Percentiles rank a stretch among this genome's conserved stretches.
Evolutionary conservation across 2,888 invertebrate genomes (phyloP).

Genomic region (Troides helena): DNA sequence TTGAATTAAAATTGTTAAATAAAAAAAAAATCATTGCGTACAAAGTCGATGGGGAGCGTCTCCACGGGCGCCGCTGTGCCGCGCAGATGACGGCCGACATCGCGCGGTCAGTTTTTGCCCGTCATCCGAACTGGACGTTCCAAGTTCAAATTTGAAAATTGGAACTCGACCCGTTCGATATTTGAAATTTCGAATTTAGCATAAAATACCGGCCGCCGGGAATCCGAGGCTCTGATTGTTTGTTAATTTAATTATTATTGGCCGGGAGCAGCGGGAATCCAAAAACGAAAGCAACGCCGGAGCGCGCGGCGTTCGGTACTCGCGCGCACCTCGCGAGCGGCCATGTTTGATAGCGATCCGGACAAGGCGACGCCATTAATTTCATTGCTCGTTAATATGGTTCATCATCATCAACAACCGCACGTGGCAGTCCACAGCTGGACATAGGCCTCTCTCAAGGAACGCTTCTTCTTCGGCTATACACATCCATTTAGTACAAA

Average conservation of each 20-base stretch:
- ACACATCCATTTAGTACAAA: too few relatives aligned
- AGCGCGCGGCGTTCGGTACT: background rate
- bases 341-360: background rate
- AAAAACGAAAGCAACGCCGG: background rate
- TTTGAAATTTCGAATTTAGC: conserved; percentile 73
- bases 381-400: conserved; percentile 3
- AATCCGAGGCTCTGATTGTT: conserved; percentile 43
- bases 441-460: too few relatives aligned
- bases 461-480: too few relatives aligned
- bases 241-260: conserved; percentile 37
- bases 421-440: too few relatives aligned
- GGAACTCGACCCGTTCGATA: conserved; percentile 71
- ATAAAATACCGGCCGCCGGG: conserved; percentile 55
- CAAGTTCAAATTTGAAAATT: conserved; percentile 81
- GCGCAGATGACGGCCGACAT: conserved; percentile 73
- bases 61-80: conserved; percentile 47
- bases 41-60: conserved; percentile 34
- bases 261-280: conserved; percentile 16
- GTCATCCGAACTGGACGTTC: conserved; percentile 77
- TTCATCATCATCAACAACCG: too few relatives aligned
- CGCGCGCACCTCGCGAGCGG: background rate
- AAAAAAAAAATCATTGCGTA: too few relatives aligned
- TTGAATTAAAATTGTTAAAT: too few relatives aligned
- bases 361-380: conserved; percentile 21
- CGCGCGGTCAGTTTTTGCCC: conserved; percentile 77